Percentiles rank a stretch among this genome's conserved stretches.
These are phyloP conservation scores for Chrysomallon squamiferum DNA, from an alignment of 1,140 invertebrate species.

Conservation along the genomic window DNA sequence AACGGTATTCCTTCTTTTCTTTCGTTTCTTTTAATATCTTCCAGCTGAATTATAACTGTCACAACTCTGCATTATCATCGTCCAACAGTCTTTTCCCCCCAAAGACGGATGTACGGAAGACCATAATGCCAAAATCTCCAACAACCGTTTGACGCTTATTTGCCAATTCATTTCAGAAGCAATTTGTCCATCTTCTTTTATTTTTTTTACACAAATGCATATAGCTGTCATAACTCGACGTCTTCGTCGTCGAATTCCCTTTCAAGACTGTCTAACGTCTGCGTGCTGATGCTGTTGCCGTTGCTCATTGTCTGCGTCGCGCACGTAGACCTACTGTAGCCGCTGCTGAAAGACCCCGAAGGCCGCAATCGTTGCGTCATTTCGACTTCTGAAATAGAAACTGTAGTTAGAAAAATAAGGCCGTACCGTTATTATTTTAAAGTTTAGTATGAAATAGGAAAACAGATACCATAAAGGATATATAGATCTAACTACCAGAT, in stretches of 20 bases:
- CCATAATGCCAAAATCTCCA: neutral
- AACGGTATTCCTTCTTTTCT: too few species aligned
- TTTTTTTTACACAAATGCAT: neutral
- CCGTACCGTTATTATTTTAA: too few species aligned
- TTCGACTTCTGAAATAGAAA: constrained; percentile 47
- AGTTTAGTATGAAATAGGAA: too few species aligned
- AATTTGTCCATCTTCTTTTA: neutral
- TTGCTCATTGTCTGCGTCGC: constrained; percentile 52
- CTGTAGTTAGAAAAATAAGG: neutral
- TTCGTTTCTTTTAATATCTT: too few species aligned
- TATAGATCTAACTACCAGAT: too few species aligned
- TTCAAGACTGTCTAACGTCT: constrained; percentile 54
- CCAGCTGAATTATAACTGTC: too few species aligned
- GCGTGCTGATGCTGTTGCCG: constrained; percentile 55
- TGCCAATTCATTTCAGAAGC: neutral
- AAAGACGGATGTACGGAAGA: neutral
- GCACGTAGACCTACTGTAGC: constrained; percentile 44
- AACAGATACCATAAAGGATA: too few species aligned
- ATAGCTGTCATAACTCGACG: constrained; percentile 33
- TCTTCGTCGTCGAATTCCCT: constrained; percentile 40
- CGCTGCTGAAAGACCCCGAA: constrained; percentile 47
- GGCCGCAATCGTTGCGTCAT: constrained; percentile 47
- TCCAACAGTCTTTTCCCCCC: neutral
- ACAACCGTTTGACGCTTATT: neutral
- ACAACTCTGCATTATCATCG: neutral